A percentile compares a stretch with the other conserved stretches of the same genome.
phyloP scores from a whole-genome alignment of 2,113 vertebrate genomes.

The Piaya cayana region DNA sequence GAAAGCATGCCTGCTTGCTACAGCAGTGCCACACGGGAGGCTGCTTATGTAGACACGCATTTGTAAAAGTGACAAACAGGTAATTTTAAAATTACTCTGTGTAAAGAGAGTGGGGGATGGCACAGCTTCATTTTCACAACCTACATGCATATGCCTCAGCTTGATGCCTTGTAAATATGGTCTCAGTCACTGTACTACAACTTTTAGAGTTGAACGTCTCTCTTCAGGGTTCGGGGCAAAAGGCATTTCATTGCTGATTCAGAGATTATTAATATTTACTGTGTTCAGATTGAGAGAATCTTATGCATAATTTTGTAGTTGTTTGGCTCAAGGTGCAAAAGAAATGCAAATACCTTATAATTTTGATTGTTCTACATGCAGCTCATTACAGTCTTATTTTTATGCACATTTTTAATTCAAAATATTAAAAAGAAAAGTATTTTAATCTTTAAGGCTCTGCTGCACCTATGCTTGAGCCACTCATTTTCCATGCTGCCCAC shows the following conservation, averaged over 20 bases:
- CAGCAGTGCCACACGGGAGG: background rate
- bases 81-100: background rate
- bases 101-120: background rate
- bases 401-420: slow-evolving; percentile 50
- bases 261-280: slow-evolving; percentile 68
- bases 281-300: slow-evolving; percentile 57
- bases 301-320: slow-evolving; percentile 59
- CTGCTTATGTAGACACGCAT: slow-evolving; percentile 7
- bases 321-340: slow-evolving; percentile 58
- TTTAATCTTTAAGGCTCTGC: background rate
- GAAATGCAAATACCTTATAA: slow-evolving; percentile 49
- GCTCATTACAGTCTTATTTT: slow-evolving; percentile 56
- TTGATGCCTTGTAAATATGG: background rate
- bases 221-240: slow-evolving; percentile 29
- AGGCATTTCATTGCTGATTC: slow-evolving; percentile 50
- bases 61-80: slow-evolving; percentile 54
- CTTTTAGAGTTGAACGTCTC: slow-evolving; percentile 5
- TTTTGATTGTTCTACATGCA: slow-evolving; percentile 49
- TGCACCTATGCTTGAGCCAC: background rate
- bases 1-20: slow-evolving; percentile 8
- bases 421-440: slow-evolving; percentile 23
- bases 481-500: background rate
- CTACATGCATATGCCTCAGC: background rate
- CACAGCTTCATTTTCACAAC: background rate
- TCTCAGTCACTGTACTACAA: background rate